Conservation (phyloP, 2,888 invertebrate genomes). For the Ferdinandea cuprea region DNA sequence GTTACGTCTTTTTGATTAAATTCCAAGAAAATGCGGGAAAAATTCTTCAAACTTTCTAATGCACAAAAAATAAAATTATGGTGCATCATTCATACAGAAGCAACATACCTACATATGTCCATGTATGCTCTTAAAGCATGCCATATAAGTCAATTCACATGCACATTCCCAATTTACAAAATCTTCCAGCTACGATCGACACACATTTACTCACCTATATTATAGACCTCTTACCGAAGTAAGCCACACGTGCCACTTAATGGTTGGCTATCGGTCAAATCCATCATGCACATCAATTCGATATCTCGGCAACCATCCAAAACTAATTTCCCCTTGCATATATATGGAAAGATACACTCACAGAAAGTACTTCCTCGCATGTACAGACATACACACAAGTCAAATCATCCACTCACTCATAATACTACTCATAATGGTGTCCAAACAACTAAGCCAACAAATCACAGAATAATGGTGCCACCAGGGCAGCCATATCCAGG, state of each 20-base stretch:
- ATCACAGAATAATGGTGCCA: slow-evolving; percentile 40
- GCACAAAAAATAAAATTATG: no score
- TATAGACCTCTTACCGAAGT: no score
- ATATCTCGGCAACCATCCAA: slow-evolving; percentile 11
- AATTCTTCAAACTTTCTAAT: no score
- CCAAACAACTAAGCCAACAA: slow-evolving; percentile 27
- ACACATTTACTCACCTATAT: no score
- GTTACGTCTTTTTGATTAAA: no score
- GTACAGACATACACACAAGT: slow-evolving; percentile 13
- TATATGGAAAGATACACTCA: background rate
- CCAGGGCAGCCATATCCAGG: background rate
- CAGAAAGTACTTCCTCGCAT: background rate
- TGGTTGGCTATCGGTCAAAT: slow-evolving; percentile 30
- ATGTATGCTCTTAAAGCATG: no score
- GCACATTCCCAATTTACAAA: no score
- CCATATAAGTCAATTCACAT: no score
- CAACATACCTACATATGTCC: no score
- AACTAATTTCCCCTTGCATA: slow-evolving; percentile 46
- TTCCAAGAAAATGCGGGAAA: no score
- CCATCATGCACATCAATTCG: slow-evolving; percentile 31
- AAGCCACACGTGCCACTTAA: slow-evolving; percentile 23
- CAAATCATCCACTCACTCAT: slow-evolving; percentile 1
- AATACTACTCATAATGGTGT: background rate
- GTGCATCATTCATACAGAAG: no score
- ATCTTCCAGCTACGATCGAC: no score